Conservation (phyloP, 2,797 vertebrate species). For the Esox masquinongy region DNA sequence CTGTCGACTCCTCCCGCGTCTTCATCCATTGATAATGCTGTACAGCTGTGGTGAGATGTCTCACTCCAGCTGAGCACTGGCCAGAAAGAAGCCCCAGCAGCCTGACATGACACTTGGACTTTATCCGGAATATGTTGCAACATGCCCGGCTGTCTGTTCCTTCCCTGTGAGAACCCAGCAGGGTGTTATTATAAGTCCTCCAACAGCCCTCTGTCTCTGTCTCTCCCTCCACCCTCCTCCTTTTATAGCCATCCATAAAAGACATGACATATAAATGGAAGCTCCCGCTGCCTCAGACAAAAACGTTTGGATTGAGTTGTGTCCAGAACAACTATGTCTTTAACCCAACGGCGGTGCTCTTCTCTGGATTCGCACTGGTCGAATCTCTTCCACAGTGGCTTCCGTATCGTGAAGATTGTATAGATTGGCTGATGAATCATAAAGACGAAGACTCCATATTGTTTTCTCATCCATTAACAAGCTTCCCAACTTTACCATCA, state of each 20-base stretch:
- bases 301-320: slow-evolving; percentile 14
- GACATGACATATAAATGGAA: slow-evolving; percentile 20
- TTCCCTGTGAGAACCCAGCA: slow-evolving; percentile 40
- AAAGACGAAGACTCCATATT: too few species aligned
- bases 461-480: background rate
- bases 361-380: slow-evolving; percentile 5
- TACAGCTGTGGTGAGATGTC: background rate
- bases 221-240: slow-evolving; percentile 7
- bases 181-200: slow-evolving; percentile 43
- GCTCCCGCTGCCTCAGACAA: background rate
- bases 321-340: background rate
- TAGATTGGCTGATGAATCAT: too few species aligned
- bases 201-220: slow-evolving; percentile 38
- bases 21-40: background rate
- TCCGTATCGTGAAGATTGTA: too few species aligned
- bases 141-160: slow-evolving; percentile 39
- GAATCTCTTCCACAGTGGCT: background rate
- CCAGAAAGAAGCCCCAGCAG: slow-evolving; percentile 34
- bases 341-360: slow-evolving; percentile 2
- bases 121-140: background rate
- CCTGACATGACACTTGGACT: slow-evolving; percentile 30
- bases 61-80: slow-evolving; percentile 4
- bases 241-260: slow-evolving; percentile 26
- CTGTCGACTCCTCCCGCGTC: background rate
- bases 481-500: background rate